Evolutionary conservation across 2,113 vertebrate genomes (phyloP).

Genomic region (Epinephelus fuscoguttatus): DNA sequence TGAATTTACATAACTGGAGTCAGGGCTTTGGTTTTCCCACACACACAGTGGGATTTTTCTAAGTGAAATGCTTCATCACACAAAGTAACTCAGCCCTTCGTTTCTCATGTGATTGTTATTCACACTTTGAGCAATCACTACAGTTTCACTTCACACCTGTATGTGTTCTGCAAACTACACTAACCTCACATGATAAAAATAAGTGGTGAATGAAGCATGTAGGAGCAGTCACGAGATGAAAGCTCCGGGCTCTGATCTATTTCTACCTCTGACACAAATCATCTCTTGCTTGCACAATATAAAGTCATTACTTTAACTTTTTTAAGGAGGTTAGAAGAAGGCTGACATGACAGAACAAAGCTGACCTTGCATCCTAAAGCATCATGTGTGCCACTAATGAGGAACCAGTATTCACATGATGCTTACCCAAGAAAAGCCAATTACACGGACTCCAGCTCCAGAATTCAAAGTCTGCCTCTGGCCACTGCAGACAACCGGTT

Average conservation of each 20-base stretch:
- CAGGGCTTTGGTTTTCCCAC: background rate
- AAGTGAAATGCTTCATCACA: conserved; percentile 7
- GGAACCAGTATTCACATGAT: conserved; percentile 67
- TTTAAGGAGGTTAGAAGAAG: conserved; percentile 3
- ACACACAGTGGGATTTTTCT: background rate
- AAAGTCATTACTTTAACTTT: background rate
- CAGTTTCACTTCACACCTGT: background rate
- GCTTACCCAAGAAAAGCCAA: conserved; percentile 15
- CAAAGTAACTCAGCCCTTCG: background rate
- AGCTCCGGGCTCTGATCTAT: background rate
- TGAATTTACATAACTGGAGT: background rate
- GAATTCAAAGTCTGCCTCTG: background rate
- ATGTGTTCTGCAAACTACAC: background rate
- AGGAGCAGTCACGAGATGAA: conserved; percentile 6
- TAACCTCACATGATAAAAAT: background rate
- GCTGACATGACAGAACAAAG: conserved; percentile 7
- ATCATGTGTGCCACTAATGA: conserved; percentile 38
- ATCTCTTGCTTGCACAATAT: background rate
- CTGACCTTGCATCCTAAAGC: conserved; percentile 44
- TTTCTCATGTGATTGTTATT: conserved; percentile 6
- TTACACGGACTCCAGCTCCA: background rate
- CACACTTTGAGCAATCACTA: background rate
- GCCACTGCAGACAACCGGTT: background rate
- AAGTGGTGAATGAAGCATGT: background rate
- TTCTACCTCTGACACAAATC: background rate